Conservation (phyloP, 2,888 invertebrate species). For the Trisateles emortualis region DNA sequence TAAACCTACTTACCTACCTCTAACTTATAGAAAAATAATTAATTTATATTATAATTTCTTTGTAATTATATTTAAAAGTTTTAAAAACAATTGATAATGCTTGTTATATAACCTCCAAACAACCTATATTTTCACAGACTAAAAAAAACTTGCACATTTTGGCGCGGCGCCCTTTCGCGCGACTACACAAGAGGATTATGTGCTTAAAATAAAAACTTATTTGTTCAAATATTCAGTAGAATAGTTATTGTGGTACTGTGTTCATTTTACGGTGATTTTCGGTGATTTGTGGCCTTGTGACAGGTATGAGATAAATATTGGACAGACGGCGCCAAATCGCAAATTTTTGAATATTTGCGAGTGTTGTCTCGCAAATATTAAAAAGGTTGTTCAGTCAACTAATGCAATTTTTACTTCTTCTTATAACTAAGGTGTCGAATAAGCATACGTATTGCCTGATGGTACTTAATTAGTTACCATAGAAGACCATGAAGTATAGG, state of each 20-base stretch:
- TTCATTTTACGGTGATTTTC: constrained; percentile 34
- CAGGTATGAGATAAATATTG: constrained; percentile 59
- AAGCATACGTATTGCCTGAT: too few relatives aligned
- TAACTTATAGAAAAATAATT: not conserved
- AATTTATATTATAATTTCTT: too few relatives aligned
- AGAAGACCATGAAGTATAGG: too few relatives aligned
- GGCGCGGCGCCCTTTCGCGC: constrained; percentile 48
- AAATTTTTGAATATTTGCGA: constrained; percentile 7
- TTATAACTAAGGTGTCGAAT: too few relatives aligned
- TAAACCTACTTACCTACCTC: not conserved
- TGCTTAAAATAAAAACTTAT: constrained; percentile 42
- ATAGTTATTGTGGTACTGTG: constrained; percentile 23
- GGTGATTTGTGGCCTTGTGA: constrained; percentile 47
- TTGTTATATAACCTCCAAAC: not conserved
- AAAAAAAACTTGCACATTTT: constrained; percentile 35
- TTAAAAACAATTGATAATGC: not conserved
- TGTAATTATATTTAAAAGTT: too few relatives aligned
- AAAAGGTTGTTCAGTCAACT: not conserved
- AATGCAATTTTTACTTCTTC: too few relatives aligned
- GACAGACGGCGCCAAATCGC: constrained; percentile 35
- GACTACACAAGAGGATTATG: constrained; percentile 49
- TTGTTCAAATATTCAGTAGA: constrained; percentile 36
- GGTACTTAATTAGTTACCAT: too few relatives aligned
- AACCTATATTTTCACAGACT: constrained; percentile 17
- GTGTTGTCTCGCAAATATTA: constrained; percentile 8